A percentile compares a stretch with the other conserved stretches of the same genome.
phyloP scores from a whole-genome alignment of 2,113 vertebrate genomes.

The Spheniscus mendiculus region DNA sequence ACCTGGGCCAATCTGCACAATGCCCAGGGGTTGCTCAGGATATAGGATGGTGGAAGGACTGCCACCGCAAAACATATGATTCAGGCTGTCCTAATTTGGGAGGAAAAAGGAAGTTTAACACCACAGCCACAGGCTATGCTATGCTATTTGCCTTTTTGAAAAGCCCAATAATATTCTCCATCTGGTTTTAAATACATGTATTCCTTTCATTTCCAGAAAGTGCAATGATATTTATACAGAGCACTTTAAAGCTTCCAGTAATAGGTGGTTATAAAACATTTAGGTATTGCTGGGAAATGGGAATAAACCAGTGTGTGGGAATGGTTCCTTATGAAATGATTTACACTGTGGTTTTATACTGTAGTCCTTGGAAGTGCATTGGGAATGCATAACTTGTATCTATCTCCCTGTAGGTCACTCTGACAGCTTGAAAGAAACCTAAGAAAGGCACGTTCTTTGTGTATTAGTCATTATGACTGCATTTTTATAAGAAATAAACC shows the following conservation, averaged over 20 bases:
- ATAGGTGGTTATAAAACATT: neutral
- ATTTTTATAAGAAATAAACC: neutral
- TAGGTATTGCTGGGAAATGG: slow-evolving; percentile 3
- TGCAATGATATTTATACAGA: neutral
- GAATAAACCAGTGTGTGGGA: neutral
- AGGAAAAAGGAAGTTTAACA: neutral
- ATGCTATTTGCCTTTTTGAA: neutral
- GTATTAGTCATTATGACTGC: neutral
- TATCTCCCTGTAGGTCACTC: neutral
- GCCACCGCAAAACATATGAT: neutral
- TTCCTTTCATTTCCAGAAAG: neutral
- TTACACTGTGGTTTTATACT: neutral
- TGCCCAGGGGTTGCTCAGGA: neutral
- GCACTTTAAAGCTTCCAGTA: neutral
- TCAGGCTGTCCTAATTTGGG: neutral
- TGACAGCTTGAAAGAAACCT: neutral
- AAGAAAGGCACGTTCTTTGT: neutral
- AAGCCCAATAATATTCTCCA: neutral
- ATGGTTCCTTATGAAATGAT: neutral
- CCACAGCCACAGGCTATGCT: neutral
- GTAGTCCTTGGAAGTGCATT: neutral
- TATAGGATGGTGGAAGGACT: neutral
- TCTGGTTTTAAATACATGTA: neutral
- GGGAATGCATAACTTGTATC: neutral
- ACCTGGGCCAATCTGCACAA: neutral